Evolutionary conservation across 2,888 invertebrate species (phyloP).

Genomic region (Ennomos fuscantarius): DNA sequence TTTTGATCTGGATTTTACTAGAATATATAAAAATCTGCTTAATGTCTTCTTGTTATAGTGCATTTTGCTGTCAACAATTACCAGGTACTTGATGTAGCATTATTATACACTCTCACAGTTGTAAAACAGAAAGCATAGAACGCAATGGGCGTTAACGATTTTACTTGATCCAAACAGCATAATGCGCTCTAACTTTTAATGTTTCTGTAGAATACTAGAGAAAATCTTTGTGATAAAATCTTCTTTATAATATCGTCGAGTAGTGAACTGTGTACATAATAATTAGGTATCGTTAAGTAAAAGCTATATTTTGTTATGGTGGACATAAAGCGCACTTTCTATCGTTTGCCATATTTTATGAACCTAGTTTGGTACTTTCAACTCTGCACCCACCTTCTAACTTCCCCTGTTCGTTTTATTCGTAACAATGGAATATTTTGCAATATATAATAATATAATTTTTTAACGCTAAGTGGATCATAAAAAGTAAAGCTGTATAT

Average conservation of each 20-base stretch:
- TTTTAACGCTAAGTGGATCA: slow-evolving; percentile 77
- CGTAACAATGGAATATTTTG: slow-evolving; percentile 83
- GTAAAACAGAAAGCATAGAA: slow-evolving; percentile 4
- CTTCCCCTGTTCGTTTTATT: slow-evolving; percentile 54
- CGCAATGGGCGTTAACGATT: slow-evolving; percentile 3
- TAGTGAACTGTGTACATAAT: slow-evolving; percentile 72
- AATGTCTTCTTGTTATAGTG: slow-evolving; percentile 57
- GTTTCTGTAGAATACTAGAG: slow-evolving; percentile 71
- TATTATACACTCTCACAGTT: not conserved
- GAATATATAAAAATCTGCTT: slow-evolving; percentile 50
- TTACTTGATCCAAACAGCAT: slow-evolving; percentile 43
- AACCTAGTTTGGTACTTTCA: slow-evolving; percentile 49
- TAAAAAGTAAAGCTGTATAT: slow-evolving; percentile 80
- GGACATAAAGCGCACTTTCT: slow-evolving; percentile 66
- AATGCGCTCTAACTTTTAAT: slow-evolving; percentile 58
- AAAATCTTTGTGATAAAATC: slow-evolving; percentile 78
- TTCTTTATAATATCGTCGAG: slow-evolving; percentile 65
- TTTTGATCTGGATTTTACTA: slow-evolving; percentile 72
- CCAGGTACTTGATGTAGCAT: slow-evolving; percentile 23
- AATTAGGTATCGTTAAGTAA: slow-evolving; percentile 65
- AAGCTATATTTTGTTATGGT: slow-evolving; percentile 81
- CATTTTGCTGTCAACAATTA: slow-evolving; percentile 54
- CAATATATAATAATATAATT: slow-evolving; percentile 76
- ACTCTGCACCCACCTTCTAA: slow-evolving; percentile 58
- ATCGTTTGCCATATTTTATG: slow-evolving; percentile 70